Evolutionary conservation across 2,113 vertebrate species (phyloP), one percentile per base, ranked within the genome.

Genomic region (Saguinus midas): DNA sequence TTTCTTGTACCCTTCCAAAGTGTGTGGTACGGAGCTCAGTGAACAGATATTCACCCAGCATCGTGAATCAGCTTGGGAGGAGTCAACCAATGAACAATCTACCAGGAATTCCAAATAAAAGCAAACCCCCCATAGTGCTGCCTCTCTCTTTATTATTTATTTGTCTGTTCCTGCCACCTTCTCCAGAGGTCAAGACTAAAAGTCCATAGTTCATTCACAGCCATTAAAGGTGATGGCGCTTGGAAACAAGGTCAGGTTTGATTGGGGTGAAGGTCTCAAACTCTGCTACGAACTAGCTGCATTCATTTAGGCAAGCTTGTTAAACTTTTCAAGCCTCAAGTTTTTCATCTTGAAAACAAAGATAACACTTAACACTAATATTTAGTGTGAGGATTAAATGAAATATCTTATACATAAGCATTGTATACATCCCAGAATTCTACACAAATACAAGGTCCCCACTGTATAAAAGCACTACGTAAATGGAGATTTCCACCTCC

Each of bases 61-160:
- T 16, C 61, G 8, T 1, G 17, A 58, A 55, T 64, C 57, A 5
- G 14, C 79, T 66, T 64, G 43, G 21, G 50, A 48, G 32, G 43
- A 64, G 16, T n/a, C 68, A 83, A 50, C 68, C 48, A 81, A 68
- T 23, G 32, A 86, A 29, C 29, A 13, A 2, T 66, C 58, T 21
- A 52, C 25, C 64, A 64, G 57, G 90, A 82, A 70, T 94, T 91
- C 90, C 37, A 90, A 94, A 87, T 91, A 95, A 97, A 83, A 81
- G 3, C 52, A 58, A 73, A 50, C 10, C 16, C 9, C 64, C 40
- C 16, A 35, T 64, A 32, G 14, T 29, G 52, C 18, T 29, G 29
- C 1, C n/a, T 91, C 25, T 57, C 58, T 95, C 75, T 5, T 61
- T 23, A 58, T 86, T 57, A 20, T 37, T 45, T 10, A 8, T 13